Conservation (phyloP, 2,888 invertebrate genomes). For the Nebria salina region DNA sequence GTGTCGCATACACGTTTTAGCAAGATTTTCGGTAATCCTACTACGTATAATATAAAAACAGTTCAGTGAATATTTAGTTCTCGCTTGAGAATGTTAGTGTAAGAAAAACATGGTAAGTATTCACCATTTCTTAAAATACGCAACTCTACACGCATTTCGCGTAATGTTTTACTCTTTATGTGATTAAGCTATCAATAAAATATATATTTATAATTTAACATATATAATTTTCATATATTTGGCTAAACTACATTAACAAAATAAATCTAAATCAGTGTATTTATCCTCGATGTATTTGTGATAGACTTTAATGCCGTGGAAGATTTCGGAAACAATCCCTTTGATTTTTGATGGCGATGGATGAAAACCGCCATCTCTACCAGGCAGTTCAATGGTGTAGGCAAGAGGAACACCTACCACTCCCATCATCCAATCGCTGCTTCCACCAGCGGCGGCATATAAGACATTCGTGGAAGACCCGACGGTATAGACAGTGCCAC, state of each 20-base stretch:
- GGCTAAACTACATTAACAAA: too few species aligned
- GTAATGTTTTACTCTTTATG: too few species aligned
- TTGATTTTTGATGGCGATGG: conserved; percentile 67
- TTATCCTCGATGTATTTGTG: conserved; percentile 58
- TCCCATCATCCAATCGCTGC: conserved; percentile 73
- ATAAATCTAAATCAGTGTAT: not conserved
- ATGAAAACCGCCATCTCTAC: conserved; percentile 68
- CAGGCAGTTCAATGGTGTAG: conserved; percentile 74
- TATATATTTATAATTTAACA: too few species aligned
- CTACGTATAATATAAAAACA: too few species aligned
- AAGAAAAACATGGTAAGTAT: too few species aligned
- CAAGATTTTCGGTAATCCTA: too few species aligned
- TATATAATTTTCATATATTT: not conserved
- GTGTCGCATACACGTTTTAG: too few species aligned
- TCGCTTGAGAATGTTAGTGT: too few species aligned
- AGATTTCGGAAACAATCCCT: conserved; percentile 69
- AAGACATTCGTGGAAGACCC: conserved; percentile 63
- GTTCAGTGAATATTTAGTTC: too few species aligned
- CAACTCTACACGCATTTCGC: too few species aligned
- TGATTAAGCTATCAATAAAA: too few species aligned
- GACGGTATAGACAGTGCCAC: conserved; percentile 63
- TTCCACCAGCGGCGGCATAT: conserved; percentile 69
- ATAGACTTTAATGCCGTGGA: conserved; percentile 67
- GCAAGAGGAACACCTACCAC: conserved; percentile 67
- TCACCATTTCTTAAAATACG: too few species aligned